Percentiles rank a stretch among this genome's conserved stretches.
Evolutionary conservation across 1,140 invertebrate species (phyloP).

Genomic region (Plodia interpunctella): DNA sequence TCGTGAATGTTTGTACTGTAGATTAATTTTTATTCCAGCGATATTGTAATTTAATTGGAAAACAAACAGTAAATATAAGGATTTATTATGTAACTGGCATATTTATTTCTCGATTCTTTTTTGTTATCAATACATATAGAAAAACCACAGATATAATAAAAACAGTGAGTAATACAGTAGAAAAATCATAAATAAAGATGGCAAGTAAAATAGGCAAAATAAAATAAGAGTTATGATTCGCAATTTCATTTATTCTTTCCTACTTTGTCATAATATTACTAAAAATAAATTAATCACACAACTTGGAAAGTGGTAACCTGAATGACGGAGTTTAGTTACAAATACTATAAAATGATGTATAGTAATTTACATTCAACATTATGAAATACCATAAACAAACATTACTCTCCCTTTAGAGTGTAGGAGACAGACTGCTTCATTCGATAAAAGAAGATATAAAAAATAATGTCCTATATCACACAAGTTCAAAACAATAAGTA

Average conservation of each 20-base stretch:
- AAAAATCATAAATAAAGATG: not conserved
- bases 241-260: constrained; percentile 25
- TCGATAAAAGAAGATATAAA: not conserved
- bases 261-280: constrained; percentile 23
- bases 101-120: constrained; percentile 16
- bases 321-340: not conserved
- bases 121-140: no score
- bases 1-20: constrained; percentile 67
- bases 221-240: not conserved
- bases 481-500: not conserved
- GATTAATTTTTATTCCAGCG: constrained; percentile 52
- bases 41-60: constrained; percentile 60
- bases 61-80: constrained; percentile 59
- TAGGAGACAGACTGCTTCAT: not conserved
- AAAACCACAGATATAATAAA: no score
- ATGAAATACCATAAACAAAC: not conserved
- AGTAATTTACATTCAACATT: no score
- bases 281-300: constrained; percentile 28
- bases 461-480: not conserved
- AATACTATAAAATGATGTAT: not conserved
- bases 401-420: not conserved
- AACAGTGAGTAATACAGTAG: no score
- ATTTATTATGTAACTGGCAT: constrained; percentile 57
- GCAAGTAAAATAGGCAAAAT: not conserved
- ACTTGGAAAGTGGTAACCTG: not conserved